A percentile compares a stretch with the other conserved stretches of the same genome.
Evolutionary conservation across 2,113 vertebrate species (phyloP).

Genomic region (Sinosuthora webbiana): DNA sequence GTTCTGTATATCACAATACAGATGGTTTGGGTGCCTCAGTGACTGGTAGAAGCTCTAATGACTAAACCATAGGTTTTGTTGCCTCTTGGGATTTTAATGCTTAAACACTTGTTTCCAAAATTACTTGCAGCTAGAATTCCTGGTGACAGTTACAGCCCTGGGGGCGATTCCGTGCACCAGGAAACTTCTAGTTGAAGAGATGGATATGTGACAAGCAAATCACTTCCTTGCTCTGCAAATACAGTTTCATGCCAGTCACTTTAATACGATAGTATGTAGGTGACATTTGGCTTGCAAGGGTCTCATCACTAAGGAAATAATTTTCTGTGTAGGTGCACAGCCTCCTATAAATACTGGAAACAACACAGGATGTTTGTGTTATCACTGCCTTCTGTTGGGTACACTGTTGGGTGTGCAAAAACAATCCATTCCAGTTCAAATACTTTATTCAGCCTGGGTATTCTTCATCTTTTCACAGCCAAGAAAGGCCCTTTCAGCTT

Average conservation of each 20-base stretch:
- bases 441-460: background rate
- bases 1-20: background rate
- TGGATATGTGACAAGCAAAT: slow-evolving; percentile 13
- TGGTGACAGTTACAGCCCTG: background rate
- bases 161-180: background rate
- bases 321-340: background rate
- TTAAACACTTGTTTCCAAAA: background rate
- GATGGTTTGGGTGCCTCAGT: background rate
- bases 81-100: background rate
- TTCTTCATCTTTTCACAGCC: background rate
- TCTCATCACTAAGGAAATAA: background rate
- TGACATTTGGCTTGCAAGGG: background rate
- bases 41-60: background rate
- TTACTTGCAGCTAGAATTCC: slow-evolving; percentile 1
- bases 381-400: background rate
- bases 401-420: background rate
- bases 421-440: background rate
- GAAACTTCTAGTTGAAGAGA: background rate
- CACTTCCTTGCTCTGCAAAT: slow-evolving; percentile 17
- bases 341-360: background rate
- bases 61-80: background rate
- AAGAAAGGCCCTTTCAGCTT: background rate
- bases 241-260: background rate
- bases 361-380: background rate
- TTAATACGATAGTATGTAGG: background rate